phyloP scores from a whole-genome alignment of 2,797 vertebrate genomes.

The Dermochelys coriacea region DNA sequence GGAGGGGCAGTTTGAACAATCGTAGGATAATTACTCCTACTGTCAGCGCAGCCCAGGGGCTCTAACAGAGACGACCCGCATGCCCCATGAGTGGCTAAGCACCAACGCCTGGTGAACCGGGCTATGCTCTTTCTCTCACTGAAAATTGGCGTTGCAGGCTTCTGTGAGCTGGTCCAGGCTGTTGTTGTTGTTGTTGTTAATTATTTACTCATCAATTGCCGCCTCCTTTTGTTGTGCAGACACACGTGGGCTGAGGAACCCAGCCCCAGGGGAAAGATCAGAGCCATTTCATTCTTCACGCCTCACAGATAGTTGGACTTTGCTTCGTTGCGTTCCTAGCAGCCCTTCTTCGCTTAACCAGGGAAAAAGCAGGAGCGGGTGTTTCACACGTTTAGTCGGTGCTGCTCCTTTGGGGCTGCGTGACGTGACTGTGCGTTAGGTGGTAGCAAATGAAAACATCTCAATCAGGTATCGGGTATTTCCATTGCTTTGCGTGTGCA shows the following conservation, averaged over 20 bases:
- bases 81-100: neutral
- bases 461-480: neutral
- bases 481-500: neutral
- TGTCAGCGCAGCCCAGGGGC: neutral
- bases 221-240: slow-evolving; percentile 77
- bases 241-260: slow-evolving; percentile 78
- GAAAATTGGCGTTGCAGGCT: neutral
- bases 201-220: neutral
- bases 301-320: neutral
- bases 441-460: neutral
- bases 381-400: neutral
- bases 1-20: neutral
- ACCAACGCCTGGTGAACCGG: neutral
- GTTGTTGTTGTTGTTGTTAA: neutral
- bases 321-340: neutral
- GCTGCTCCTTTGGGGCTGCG: neutral
- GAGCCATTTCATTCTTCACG: neutral
- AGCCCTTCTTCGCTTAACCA: neutral
- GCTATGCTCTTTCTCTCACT: too few relatives aligned
- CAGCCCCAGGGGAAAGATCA: slow-evolving; percentile 25
- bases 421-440: neutral
- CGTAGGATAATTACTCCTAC: neutral
- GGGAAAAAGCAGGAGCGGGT: neutral
- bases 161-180: neutral
- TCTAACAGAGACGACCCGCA: neutral